phyloP scores from a whole-genome alignment of 2,888 invertebrate genomes.

The Colletes collaris region DNA sequence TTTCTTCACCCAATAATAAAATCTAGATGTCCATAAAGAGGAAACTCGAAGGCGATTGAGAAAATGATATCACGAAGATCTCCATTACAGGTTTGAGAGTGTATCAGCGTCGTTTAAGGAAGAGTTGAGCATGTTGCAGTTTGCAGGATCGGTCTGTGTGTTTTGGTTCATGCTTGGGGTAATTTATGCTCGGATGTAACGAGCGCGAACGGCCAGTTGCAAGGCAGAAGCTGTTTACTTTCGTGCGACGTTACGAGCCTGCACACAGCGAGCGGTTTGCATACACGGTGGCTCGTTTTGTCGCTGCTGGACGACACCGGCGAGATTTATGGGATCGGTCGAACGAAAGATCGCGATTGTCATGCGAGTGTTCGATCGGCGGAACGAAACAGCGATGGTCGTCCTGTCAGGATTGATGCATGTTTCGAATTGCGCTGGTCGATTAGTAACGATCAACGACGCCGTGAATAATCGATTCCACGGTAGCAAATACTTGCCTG shows the following conservation, averaged over 20 bases:
- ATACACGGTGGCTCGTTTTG: conserved; percentile 15
- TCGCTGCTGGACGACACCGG: no score
- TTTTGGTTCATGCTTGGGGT: neutral
- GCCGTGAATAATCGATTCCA: no score
- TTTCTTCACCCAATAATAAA: no score
- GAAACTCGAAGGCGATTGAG: no score
- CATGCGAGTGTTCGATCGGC: conserved; percentile 9
- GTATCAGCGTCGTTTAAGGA: no score
- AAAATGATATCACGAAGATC: no score
- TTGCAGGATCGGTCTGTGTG: neutral
- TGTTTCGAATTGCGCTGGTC: neutral
- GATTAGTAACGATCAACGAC: neutral
- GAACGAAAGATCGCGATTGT: conserved; percentile 17
- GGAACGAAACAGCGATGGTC: neutral
- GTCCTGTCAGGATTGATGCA: neutral
- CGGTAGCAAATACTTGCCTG: no score
- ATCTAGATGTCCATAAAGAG: no score
- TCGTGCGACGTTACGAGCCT: conserved; percentile 11
- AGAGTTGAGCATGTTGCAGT: no score
- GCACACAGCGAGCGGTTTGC: conserved; percentile 1
- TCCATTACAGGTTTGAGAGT: no score
- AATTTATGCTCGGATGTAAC: neutral
- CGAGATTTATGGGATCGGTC: neutral
- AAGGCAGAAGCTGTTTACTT: conserved; percentile 9
- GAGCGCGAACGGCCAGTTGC: neutral